Base-by-base conservation (phyloP, 2,113 vertebrate species). In the Phylloscopus trochilus region DNA sequence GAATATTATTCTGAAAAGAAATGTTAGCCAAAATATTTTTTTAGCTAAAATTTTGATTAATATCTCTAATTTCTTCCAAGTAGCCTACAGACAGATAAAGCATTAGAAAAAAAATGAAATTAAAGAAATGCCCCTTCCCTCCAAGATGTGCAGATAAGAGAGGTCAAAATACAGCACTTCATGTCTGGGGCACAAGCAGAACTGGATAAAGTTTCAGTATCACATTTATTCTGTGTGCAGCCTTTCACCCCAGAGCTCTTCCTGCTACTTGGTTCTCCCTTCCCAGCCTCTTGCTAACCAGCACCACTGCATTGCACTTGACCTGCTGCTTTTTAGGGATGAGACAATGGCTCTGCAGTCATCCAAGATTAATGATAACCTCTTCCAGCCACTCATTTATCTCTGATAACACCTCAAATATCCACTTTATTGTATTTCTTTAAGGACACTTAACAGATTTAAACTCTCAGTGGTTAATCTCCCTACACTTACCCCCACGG, bases 401-500 rank as follows among this genome's bases (percentile, higher is more conserved):
- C 19, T 74, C 63, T 14, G 30, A 41, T 47, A 73, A 47, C 39
- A 47, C 13, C 22, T 69, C 30, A 52, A 15, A 51, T 35, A 19
- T 37, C 33, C 64, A 75, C 15, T 62, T 83, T 53, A 20, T 30
- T 30, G 4, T 59, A 18, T 53, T 58, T 51, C 69, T 84, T 64
- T 39, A 64, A 78, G 64, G 69, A 64, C 22, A 84, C 60, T 47
- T 18, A 75, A 30, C 11, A 20, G 53, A 56, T 44, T 82, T 52
- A 63, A 51, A n/a, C n/a, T 56, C 33, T 41, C 24, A 14, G 17
- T 31, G 15, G 19, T 47, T 60, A 47, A 47, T 55, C 11, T 63
- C 20, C n/a, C 33, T 41, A 15, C 11, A 5, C 6, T 37, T 66
- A 60, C 4, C 7, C 35, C 13, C n/a, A 15, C 0, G 1, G 39